Evolutionary conservation across 2,113 vertebrate species (phyloP).

Genomic region (Ahaetulla prasina): DNA sequence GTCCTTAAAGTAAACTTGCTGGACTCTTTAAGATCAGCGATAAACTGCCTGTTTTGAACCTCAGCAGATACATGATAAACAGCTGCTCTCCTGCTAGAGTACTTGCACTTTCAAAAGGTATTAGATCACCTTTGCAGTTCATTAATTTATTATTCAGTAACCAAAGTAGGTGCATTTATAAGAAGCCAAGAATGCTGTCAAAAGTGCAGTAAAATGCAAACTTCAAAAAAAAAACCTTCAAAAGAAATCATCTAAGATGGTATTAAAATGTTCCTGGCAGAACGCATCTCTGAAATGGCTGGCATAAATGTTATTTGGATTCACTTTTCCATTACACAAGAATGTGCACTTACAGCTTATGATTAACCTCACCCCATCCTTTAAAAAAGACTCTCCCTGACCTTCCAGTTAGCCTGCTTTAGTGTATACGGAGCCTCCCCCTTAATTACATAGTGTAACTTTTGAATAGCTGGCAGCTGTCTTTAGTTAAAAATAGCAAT

Average conservation of each 20-base stretch:
- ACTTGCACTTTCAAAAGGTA: background rate
- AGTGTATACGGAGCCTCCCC: background rate
- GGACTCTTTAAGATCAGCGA: background rate
- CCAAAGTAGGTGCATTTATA: background rate
- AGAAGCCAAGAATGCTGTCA: background rate
- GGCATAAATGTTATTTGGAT: background rate
- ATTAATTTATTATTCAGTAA: background rate
- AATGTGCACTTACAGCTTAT: background rate
- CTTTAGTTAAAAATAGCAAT: background rate
- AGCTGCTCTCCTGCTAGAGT: background rate
- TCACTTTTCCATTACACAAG: background rate
- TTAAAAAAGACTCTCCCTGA: conserved; percentile 7
- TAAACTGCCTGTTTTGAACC: background rate
- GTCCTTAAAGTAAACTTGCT: background rate
- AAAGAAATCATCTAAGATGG: background rate
- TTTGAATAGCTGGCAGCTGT: background rate
- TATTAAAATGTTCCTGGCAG: background rate
- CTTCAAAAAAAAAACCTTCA: background rate
- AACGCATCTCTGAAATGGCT: background rate
- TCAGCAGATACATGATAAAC: background rate
- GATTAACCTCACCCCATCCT: background rate
- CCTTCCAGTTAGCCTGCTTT: background rate
- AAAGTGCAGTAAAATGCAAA: background rate
- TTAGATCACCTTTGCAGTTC: background rate
- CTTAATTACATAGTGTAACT: background rate